phyloP scores from a whole-genome alignment of 2,888 invertebrate genomes.

The Acanthosoma haemorrhoidale region DNA sequence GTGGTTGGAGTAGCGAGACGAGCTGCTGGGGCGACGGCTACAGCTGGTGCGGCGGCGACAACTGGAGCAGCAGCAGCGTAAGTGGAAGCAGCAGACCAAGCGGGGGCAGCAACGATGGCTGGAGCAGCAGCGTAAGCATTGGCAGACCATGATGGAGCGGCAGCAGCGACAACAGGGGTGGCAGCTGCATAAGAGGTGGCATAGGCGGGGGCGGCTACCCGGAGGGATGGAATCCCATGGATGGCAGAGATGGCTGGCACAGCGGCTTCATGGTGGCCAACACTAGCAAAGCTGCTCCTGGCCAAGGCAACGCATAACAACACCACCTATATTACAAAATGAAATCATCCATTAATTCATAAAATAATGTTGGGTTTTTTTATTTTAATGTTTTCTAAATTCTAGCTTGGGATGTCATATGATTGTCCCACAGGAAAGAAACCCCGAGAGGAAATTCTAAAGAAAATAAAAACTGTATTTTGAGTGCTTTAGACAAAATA shows the following conservation, averaged over 20 bases:
- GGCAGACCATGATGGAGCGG: not conserved
- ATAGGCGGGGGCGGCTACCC: slow-evolving; percentile 16
- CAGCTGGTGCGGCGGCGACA: slow-evolving; percentile 40
- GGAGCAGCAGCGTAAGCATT: not conserved
- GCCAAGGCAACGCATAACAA: slow-evolving; percentile 21
- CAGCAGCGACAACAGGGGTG: not conserved
- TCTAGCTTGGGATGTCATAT: no score
- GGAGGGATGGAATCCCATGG: not conserved
- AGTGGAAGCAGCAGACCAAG: not conserved
- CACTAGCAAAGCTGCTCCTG: slow-evolving; percentile 18
- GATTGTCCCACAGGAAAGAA: no score
- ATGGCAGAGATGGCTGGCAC: not conserved
- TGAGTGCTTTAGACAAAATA: no score
- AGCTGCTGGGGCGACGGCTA: slow-evolving; percentile 28
- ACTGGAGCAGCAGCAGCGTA: not conserved
- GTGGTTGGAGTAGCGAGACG: slow-evolving; percentile 35
- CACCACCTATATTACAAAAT: slow-evolving; percentile 7
- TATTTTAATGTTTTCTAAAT: not conserved
- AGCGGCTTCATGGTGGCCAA: not conserved
- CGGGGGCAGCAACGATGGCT: not conserved
- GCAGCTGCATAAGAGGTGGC: not conserved
- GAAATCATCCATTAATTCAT: not conserved
- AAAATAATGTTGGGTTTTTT: not conserved
- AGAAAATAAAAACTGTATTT: no score
- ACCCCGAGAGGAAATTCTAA: no score